Conservation (phyloP, 2,888 invertebrate genomes). For the Cryptus viduatorius region DNA sequence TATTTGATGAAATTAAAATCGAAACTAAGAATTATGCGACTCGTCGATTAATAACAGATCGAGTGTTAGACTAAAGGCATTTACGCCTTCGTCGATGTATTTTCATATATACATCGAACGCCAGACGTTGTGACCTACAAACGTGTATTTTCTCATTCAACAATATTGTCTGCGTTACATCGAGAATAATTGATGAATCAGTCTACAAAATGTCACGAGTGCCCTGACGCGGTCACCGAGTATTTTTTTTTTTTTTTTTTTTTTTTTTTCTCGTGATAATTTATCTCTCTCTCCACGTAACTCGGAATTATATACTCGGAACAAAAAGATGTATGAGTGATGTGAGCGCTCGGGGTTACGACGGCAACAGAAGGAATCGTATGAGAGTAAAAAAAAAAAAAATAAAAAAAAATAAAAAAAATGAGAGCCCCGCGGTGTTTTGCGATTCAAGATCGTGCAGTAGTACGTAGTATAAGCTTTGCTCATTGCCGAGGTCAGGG, state of each 20-base stretch:
- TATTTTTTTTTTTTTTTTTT: neutral
- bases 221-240: neutral
- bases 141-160: constrained; percentile 8
- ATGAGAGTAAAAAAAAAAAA: neutral
- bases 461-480: constrained; percentile 1
- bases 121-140: constrained; percentile 7
- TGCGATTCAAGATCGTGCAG: constrained; percentile 15
- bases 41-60: neutral
- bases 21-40: neutral
- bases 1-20: too few species aligned
- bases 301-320: neutral
- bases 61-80: neutral
- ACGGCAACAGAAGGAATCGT: neutral
- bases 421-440: constrained; percentile 18
- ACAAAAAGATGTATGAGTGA: neutral
- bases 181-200: constrained; percentile 22
- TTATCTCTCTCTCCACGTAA: neutral
- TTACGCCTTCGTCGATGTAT: neutral
- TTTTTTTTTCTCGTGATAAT: constrained; percentile 1
- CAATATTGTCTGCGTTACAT: constrained; percentile 3
- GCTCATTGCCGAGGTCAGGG: constrained; percentile 75
- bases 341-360: constrained; percentile 1
- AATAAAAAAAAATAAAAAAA: constrained; percentile 2
- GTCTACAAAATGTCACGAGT: constrained; percentile 2
- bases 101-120: neutral